Conservation (phyloP, 2,888 invertebrate species). For the Gari tellinella region DNA sequence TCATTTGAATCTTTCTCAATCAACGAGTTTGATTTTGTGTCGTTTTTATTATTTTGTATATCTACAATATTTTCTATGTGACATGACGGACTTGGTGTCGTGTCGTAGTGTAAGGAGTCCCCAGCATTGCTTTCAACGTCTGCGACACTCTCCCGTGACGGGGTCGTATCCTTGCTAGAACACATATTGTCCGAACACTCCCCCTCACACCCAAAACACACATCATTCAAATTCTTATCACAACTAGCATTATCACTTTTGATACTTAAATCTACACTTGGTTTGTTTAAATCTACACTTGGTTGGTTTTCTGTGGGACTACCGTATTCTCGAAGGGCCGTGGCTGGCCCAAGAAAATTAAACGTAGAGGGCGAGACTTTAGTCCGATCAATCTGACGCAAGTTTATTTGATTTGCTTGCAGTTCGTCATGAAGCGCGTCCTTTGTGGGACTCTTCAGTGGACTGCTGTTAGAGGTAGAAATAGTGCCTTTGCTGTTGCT, state of each 20-base stretch:
- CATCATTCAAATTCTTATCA: conserved; percentile 80
- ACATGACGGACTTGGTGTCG: conserved; percentile 67
- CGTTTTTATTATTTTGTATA: conserved; percentile 64
- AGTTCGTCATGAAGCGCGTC: conserved; percentile 76
- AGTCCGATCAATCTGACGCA: conserved; percentile 64
- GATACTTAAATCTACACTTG: conserved; percentile 15
- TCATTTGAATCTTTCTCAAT: conserved; percentile 79
- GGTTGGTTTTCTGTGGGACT: conserved; percentile 42
- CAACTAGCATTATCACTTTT: conserved; percentile 41
- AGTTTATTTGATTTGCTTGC: conserved; percentile 63
- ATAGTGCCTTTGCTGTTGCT: conserved; percentile 82
- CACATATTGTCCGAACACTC: conserved; percentile 80
- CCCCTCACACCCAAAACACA: conserved; percentile 83
- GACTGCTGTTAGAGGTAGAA: conserved; percentile 73
- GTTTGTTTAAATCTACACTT: too few relatives aligned
- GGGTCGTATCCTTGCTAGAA: conserved; percentile 68
- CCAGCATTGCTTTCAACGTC: conserved; percentile 79
- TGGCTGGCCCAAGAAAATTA: conserved; percentile 77
- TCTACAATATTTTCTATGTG: conserved; percentile 61
- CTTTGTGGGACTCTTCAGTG: conserved; percentile 76
- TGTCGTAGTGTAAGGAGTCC: conserved; percentile 68
- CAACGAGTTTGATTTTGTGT: conserved; percentile 68
- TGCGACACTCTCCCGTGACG: conserved; percentile 66
- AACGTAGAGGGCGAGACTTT: conserved; percentile 70
- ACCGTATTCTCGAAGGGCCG: conserved; percentile 74